Conservation (phyloP, 2,888 invertebrate species). For the Harpalus rubripes region DNA sequence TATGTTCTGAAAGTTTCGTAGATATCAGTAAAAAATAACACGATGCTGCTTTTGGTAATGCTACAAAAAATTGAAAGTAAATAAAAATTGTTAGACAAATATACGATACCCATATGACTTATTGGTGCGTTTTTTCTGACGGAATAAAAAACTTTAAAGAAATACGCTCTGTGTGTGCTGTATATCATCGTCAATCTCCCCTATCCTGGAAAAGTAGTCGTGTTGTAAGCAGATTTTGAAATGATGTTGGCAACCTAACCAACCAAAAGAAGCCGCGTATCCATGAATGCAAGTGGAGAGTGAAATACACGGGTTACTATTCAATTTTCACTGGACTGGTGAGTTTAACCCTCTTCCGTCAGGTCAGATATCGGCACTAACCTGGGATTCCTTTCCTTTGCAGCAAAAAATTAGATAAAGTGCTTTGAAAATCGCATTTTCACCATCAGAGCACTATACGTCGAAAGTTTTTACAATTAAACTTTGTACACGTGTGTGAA, state of each 20-base stretch:
- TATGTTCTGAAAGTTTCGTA: no score
- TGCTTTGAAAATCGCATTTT: background rate
- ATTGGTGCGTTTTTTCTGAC: background rate
- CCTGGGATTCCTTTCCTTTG: constrained; percentile 5
- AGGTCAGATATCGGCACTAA: constrained; percentile 47
- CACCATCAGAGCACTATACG: background rate
- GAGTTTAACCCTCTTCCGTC: constrained; percentile 13
- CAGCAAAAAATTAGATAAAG: constrained; percentile 18
- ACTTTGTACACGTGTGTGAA: constrained; percentile 10
- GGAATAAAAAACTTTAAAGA: background rate
- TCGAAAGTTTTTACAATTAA: constrained; percentile 21
- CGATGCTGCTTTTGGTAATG: no score
- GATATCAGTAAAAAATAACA: no score
- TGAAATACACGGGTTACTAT: constrained; percentile 42
- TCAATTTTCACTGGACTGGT: constrained; percentile 37
- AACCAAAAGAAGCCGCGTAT: constrained; percentile 16
- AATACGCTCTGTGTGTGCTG: background rate
- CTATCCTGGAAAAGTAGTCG: background rate
- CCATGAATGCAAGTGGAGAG: constrained; percentile 32
- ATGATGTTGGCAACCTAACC: constrained; percentile 20
- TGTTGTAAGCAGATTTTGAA: constrained; percentile 23
- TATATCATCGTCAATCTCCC: background rate
- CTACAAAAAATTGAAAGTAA: background rate
- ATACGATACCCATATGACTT: background rate
- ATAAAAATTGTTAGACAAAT: background rate